These are phyloP conservation scores for Cheilosia scutellata DNA, from an alignment of 2,888 invertebrate genomes.

Conservation along the genomic window DNA sequence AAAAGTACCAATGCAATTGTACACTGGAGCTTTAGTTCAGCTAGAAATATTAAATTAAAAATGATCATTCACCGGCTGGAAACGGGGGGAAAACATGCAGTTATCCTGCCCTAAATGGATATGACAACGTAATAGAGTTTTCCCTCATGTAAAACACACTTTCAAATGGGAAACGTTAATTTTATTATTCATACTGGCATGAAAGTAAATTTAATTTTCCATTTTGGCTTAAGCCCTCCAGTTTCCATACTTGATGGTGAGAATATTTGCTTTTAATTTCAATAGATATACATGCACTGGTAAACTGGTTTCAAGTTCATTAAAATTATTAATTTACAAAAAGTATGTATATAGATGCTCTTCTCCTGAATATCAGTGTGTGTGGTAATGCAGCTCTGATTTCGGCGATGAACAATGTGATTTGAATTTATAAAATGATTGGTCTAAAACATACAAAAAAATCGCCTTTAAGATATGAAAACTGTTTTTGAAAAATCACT, in stretches of 20 bases:
- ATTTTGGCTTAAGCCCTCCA: conserved; percentile 40
- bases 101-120: neutral
- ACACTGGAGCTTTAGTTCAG: neutral
- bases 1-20: neutral
- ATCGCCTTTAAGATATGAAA: too few species aligned
- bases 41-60: conserved; percentile 57
- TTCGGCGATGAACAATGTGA: too few species aligned
- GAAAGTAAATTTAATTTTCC: conserved; percentile 53
- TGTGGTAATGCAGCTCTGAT: too few species aligned
- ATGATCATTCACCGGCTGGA: conserved; percentile 42
- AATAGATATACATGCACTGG: neutral
- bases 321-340: conserved; percentile 4
- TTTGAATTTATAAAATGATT: too few species aligned
- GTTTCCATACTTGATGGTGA: conserved; percentile 8
- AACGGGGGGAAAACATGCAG: neutral
- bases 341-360: neutral
- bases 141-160: conserved; percentile 48
- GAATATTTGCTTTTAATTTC: conserved; percentile 55
- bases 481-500: too few species aligned
- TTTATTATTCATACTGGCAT: conserved; percentile 57
- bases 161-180: conserved; percentile 51
- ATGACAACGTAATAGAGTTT: conserved; percentile 19
- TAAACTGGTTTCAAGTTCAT: conserved; percentile 8
- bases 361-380: neutral
- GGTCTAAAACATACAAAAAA: too few species aligned